Evolutionary conservation across 1,140 invertebrate genomes (phyloP).

Genomic region (Arion vulgaris): DNA sequence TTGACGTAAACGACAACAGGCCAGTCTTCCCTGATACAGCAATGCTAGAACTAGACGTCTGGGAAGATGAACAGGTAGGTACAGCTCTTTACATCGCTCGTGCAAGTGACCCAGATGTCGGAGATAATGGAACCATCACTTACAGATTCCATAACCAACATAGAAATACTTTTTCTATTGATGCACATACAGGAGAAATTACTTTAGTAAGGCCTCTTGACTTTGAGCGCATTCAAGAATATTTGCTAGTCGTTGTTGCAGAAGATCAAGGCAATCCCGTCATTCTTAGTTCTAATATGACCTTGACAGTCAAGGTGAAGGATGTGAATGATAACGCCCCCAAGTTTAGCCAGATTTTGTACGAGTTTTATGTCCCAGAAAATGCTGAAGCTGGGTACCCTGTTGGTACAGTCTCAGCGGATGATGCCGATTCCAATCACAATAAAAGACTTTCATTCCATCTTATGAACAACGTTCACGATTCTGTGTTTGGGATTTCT

Average conservation of each 20-base stretch:
- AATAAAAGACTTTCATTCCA: conserved; percentile 92
- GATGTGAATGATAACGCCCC: conserved; percentile 68
- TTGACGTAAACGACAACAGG: conserved; percentile 70
- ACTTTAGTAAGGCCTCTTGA: conserved; percentile 76
- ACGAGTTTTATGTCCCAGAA: conserved; percentile 56
- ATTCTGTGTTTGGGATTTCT: conserved; percentile 84
- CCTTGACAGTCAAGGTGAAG: conserved; percentile 90
- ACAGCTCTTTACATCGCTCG: conserved; percentile 87
- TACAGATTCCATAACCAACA: conserved; percentile 79
- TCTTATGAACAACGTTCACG: conserved; percentile 72
- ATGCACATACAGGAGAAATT: conserved; percentile 72
- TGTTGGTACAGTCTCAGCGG: conserved; percentile 86
- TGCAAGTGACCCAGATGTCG: conserved; percentile 87
- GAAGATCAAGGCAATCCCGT: conserved; percentile 83
- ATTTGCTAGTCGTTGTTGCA: conserved; percentile 86
- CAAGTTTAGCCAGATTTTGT: conserved; percentile 50
- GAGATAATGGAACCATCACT: conserved; percentile 79
- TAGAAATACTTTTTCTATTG: conserved; percentile 79
- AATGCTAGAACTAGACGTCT: conserved; percentile 60
- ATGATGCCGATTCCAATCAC: conserved; percentile 89
- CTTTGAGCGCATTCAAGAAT: conserved; percentile 87
- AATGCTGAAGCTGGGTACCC: conserved; percentile 77
- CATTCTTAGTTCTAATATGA: conserved; percentile 84
- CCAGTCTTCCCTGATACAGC: conserved; percentile 61
- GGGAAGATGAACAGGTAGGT: conserved; percentile 67